Percentiles rank a stretch among this genome's conserved stretches.
phyloP scores from a whole-genome alignment of 2,888 invertebrate genomes.

The Habrosyne pyritoides region DNA sequence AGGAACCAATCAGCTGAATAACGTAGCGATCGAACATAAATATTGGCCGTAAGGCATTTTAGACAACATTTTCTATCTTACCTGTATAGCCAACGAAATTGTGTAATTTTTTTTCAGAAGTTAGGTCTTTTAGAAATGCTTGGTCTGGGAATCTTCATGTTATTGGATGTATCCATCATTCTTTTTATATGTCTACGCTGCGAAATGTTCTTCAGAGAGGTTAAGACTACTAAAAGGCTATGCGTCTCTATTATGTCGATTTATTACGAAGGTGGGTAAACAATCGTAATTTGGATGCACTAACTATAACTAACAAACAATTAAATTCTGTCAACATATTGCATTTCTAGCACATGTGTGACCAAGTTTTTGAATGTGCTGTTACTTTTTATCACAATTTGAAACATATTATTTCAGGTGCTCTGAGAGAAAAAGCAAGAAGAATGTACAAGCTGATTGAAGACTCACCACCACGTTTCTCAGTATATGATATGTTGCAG shows the following conservation, averaged over 20 bases:
- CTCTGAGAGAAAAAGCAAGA: constrained; percentile 57
- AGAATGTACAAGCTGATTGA: constrained; percentile 60
- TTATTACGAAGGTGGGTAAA: constrained; percentile 57
- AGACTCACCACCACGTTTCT: constrained; percentile 50
- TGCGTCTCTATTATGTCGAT: constrained; percentile 50
- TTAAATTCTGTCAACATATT: too few relatives aligned
- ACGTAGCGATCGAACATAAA: too few relatives aligned
- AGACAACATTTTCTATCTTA: background rate
- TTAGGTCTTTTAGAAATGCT: constrained; percentile 27
- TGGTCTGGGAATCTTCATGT: constrained; percentile 29
- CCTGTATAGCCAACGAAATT: background rate
- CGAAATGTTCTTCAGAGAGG: constrained; percentile 50
- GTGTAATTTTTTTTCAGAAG: constrained; percentile 26
- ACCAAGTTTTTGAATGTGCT: too few relatives aligned
- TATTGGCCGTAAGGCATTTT: too few relatives aligned
- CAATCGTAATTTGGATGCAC: background rate
- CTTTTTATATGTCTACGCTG: constrained; percentile 46
- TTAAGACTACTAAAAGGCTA: constrained; percentile 55
- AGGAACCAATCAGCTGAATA: too few relatives aligned
- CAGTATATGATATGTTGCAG: constrained; percentile 51
- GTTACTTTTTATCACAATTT: background rate
- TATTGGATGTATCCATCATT: constrained; percentile 36
- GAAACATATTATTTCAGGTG: constrained; percentile 45
- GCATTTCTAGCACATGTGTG: too few relatives aligned
- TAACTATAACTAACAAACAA: too few relatives aligned